Conservation (phyloP, 1,140 invertebrate species). For the Leptopilina clavipes region DNA sequence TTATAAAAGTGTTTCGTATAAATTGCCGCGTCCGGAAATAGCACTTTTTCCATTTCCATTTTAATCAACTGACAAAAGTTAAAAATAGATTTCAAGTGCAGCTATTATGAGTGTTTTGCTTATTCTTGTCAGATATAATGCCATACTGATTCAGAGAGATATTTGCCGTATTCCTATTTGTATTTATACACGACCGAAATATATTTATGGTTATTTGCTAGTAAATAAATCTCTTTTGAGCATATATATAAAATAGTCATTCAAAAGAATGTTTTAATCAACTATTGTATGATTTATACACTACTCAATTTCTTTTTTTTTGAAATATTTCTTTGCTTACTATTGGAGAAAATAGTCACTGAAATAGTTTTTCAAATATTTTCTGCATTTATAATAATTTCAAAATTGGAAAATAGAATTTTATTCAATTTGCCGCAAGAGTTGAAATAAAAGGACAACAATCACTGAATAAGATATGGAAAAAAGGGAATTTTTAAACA, state of each 20-base stretch:
- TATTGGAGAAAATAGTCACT: too few relatives aligned
- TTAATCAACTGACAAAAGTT: background rate
- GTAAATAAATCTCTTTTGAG: background rate
- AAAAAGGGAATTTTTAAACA: background rate
- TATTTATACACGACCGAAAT: background rate
- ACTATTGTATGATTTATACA: too few relatives aligned
- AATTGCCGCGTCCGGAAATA: slow-evolving; percentile 18
- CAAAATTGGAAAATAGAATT: too few relatives aligned
- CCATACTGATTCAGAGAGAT: slow-evolving; percentile 23
- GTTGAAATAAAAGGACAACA: too few relatives aligned
- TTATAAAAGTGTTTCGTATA: background rate
- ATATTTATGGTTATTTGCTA: slow-evolving; percentile 1
- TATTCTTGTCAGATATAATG: slow-evolving; percentile 10
- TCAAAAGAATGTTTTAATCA: too few relatives aligned
- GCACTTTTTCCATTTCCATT: slow-evolving; percentile 20
- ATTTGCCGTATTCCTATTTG: background rate
- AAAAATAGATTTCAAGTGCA: slow-evolving; percentile 28
- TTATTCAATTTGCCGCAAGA: too few relatives aligned
- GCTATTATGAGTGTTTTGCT: background rate
- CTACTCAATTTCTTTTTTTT: too few relatives aligned
- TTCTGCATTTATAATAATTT: too few relatives aligned
- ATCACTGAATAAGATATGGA: too few relatives aligned
- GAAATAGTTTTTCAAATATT: too few relatives aligned
- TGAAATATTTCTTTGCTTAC: too few relatives aligned
- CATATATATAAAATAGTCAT: too few relatives aligned